phyloP scores from a whole-genome alignment of 2,797 vertebrate genomes.

The Ceryle rudis region DNA sequence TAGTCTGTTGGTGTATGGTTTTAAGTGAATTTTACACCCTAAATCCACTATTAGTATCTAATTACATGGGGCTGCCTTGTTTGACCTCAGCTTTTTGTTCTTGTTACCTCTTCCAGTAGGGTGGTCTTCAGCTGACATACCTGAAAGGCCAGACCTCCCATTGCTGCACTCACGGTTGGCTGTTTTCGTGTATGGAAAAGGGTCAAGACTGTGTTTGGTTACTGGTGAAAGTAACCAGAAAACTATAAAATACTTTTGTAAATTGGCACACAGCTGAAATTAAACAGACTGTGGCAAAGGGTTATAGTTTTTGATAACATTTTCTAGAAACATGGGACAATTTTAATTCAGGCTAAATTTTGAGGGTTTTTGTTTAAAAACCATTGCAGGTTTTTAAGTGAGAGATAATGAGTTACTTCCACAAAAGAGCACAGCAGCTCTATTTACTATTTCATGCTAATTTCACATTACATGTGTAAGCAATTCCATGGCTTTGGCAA shows the following conservation, averaged over 20 bases:
- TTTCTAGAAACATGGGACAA: slow-evolving; percentile 43
- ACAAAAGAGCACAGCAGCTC: slow-evolving; percentile 17
- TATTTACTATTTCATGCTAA: not conserved
- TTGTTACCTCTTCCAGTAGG: slow-evolving; percentile 79
- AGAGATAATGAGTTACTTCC: slow-evolving; percentile 24
- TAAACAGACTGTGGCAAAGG: slow-evolving; percentile 58
- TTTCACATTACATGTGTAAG: not conserved
- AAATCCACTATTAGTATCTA: slow-evolving; percentile 83
- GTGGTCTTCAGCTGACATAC: slow-evolving; percentile 86
- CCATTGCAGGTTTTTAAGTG: slow-evolving; percentile 19
- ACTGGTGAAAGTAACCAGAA: slow-evolving; percentile 72
- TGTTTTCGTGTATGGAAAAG: slow-evolving; percentile 73
- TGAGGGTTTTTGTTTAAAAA: not conserved
- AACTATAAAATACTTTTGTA: slow-evolving; percentile 60
- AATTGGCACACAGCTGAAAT: slow-evolving; percentile 69
- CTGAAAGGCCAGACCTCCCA: slow-evolving; percentile 83
- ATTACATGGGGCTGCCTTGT: slow-evolving; percentile 78
- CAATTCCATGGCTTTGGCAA: slow-evolving; percentile 9
- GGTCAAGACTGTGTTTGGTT: slow-evolving; percentile 78
- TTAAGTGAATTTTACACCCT: slow-evolving; percentile 82
- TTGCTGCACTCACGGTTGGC: slow-evolving; percentile 70
- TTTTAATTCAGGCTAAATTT: slow-evolving; percentile 33
- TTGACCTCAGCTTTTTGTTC: slow-evolving; percentile 83
- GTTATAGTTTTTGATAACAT: slow-evolving; percentile 30
- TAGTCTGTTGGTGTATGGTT: slow-evolving; percentile 87